Evolutionary conservation across 2,888 invertebrate species (phyloP), one percentile per base, ranked within the genome.

Genomic region (Drosophila mercatorum): DNA sequence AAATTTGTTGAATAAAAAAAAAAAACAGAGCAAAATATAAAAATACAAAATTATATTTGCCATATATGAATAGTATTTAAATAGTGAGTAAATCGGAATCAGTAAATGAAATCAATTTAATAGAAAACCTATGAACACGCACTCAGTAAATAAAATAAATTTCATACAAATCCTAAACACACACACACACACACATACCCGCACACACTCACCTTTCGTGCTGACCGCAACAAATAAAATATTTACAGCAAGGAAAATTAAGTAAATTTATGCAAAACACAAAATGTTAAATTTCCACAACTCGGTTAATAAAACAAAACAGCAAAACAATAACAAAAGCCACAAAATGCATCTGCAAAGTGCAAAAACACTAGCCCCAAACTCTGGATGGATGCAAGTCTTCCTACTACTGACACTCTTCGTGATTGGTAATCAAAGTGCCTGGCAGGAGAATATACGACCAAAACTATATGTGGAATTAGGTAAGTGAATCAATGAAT

Each of bases 381-480:
- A 46, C 52, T 71, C 69, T 68, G 81, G 83, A 72, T 86, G 83
- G 81, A 72, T 84, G 85, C 91, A 91, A 90, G 91, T 92, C 89
- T 91, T 92, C 88, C 91, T 93, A 80, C 79, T 93, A 88, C 81
- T 93, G 86, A 89, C 91, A 85, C 83, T 92, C 80, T 91, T 90
- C 90, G 93, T 92, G 91, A 92, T 92, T 90, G 93, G 93, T 90
- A 93, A 93, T 92, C 91, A 92, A 92, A 93, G 93, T 93, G 96
- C 96, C 91, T 97, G 97, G 97, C 97, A 97, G 95, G 97, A 97
- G 94, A 97, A 97, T 94, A 96, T 97, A 93, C 95, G 97, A 94
- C 97, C 97, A 92, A 97, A 97, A 95, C 96, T 97, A 95, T 97
- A 96, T 95, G 97, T 97, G 93, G 96, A 97, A 95, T 94, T 97